Percentiles rank a stretch among this genome's conserved stretches.
Evolutionary conservation across 2,113 vertebrate species (phyloP).

Genomic region (Hippocampus abdominalis): DNA sequence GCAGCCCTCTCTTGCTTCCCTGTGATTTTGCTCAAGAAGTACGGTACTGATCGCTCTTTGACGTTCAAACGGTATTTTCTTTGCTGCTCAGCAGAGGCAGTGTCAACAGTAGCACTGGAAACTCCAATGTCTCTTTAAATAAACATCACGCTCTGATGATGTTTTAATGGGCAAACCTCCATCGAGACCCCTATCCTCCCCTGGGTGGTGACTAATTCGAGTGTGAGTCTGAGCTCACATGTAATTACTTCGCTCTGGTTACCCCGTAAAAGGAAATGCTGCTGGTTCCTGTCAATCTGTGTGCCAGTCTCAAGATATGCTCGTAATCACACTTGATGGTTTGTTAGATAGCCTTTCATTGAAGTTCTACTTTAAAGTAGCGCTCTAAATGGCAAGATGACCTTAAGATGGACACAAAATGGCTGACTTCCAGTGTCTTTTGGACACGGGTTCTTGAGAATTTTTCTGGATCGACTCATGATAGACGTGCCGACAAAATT

Average conservation of each 20-base stretch:
- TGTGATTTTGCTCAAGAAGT: not conserved
- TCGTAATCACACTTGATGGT: not conserved
- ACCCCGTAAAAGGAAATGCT: conserved; percentile 41
- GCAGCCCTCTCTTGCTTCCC: not conserved
- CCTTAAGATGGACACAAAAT: not conserved
- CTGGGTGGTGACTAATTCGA: conserved; percentile 49
- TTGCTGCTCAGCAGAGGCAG: conserved; percentile 43
- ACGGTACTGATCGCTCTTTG: conserved; percentile 29
- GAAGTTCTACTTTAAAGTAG: not conserved
- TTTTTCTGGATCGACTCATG: not conserved
- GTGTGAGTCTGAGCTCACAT: conserved; percentile 25
- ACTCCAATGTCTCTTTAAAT: conserved; percentile 64
- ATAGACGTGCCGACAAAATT: not conserved
- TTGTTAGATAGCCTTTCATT: not conserved
- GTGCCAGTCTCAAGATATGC: not conserved
- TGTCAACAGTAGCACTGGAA: conserved; percentile 59
- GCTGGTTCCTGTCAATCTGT: not conserved
- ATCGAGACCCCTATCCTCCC: conserved; percentile 33
- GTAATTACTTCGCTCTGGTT: conserved; percentile 60
- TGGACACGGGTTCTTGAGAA: not conserved
- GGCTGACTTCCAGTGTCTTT: not conserved
- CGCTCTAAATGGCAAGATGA: not conserved
- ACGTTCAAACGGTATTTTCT: conserved; percentile 46
- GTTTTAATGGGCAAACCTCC: conserved; percentile 62
- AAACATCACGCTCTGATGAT: conserved; percentile 63